Evolutionary conservation across 2,113 vertebrate genomes (phyloP).

Genomic region (Equus przewalskii): DNA sequence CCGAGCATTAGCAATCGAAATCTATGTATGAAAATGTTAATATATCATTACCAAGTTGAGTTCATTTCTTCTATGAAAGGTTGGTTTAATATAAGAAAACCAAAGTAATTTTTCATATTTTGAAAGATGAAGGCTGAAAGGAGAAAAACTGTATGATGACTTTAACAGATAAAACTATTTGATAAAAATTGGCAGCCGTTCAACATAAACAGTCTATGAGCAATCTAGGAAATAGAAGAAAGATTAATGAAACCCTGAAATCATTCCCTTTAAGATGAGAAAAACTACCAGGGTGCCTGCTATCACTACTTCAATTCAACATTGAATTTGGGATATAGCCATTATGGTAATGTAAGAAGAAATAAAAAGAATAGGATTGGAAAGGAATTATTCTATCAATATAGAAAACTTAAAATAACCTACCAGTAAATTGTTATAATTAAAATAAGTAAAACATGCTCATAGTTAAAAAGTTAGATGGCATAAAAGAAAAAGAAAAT

Average conservation of each 20-base stretch:
- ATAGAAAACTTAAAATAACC: background rate
- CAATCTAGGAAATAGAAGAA: background rate
- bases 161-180: background rate
- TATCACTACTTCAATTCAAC: background rate
- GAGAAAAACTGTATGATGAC: background rate
- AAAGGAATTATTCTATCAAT: background rate
- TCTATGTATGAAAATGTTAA: background rate
- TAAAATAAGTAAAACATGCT: background rate
- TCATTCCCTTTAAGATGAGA: background rate
- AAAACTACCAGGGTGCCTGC: background rate
- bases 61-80: background rate
- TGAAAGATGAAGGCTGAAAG: background rate
- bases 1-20: background rate
- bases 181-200: background rate
- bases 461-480: background rate
- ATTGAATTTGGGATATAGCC: background rate
- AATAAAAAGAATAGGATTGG: background rate
- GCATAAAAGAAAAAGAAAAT: background rate
- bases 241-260: background rate
- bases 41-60: background rate
- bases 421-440: background rate
- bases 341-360: background rate
- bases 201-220: background rate
- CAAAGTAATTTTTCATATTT: background rate
- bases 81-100: slow-evolving; percentile 1